Evolutionary conservation across 2,888 invertebrate genomes (phyloP).

Genomic region (Macaria liturata): DNA sequence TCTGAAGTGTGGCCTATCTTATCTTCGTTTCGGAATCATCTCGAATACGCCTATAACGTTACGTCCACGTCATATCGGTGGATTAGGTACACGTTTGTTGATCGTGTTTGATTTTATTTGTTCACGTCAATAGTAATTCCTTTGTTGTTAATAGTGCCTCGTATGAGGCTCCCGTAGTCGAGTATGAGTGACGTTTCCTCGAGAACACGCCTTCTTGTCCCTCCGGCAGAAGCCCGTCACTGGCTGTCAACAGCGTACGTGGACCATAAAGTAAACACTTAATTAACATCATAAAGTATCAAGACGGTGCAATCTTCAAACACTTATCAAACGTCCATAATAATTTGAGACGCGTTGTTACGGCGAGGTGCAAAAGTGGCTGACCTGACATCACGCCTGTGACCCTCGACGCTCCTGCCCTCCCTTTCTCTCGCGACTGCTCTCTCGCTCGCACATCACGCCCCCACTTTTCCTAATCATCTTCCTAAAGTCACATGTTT

Average conservation of each 20-base stretch:
- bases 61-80: slow-evolving; percentile 36
- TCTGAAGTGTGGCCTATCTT: slow-evolving; percentile 55
- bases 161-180: slow-evolving; percentile 21
- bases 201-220: slow-evolving; percentile 45
- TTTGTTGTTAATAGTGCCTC: slow-evolving; percentile 30
- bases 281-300: slow-evolving; percentile 81
- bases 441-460: slow-evolving; percentile 76
- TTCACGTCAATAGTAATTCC: slow-evolving; percentile 48
- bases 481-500: slow-evolving; percentile 80
- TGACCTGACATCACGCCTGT: slow-evolving; percentile 84
- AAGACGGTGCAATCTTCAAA: slow-evolving; percentile 77
- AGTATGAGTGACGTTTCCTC: slow-evolving; percentile 54
- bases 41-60: slow-evolving; percentile 41
- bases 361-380: slow-evolving; percentile 84
- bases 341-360: slow-evolving; percentile 84
- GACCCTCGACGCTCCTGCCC: slow-evolving; percentile 67
- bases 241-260: slow-evolving; percentile 57
- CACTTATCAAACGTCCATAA: slow-evolving; percentile 84
- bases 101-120: slow-evolving; percentile 36
- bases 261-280: slow-evolving; percentile 70
- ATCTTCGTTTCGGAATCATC: slow-evolving; percentile 54
- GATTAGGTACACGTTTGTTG: too few species aligned
- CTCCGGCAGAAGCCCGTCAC: slow-evolving; percentile 39
- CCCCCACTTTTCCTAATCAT: slow-evolving; percentile 80
- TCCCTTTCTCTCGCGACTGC: slow-evolving; percentile 57